Percentiles rank a stretch among this genome's conserved stretches.
These are phyloP conservation scores for Eurypyga helias DNA, from an alignment of 2,113 vertebrate species.

Conservation along the genomic window DNA sequence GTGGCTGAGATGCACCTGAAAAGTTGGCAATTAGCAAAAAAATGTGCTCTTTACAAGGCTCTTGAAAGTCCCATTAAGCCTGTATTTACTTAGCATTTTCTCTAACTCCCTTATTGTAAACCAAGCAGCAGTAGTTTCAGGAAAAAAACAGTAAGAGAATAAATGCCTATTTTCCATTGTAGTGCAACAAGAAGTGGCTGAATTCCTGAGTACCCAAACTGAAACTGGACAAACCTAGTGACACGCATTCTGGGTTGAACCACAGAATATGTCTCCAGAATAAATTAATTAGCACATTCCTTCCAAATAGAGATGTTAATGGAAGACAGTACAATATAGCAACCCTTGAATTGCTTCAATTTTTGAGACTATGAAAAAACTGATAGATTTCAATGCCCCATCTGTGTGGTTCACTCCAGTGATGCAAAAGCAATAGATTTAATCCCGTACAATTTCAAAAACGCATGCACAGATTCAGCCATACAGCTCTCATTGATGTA, in stretches of 20 bases:
- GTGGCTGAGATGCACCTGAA: slow-evolving; percentile 21
- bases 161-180: neutral
- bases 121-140: neutral
- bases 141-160: neutral
- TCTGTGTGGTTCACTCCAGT: neutral
- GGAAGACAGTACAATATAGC: neutral
- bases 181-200: neutral
- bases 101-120: neutral
- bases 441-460: neutral
- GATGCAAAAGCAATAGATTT: neutral
- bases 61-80: slow-evolving; percentile 27
- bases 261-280: neutral
- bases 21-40: slow-evolving; percentile 30
- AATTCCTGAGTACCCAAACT: neutral
- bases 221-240: neutral
- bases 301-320: neutral
- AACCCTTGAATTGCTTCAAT: neutral
- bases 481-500: neutral
- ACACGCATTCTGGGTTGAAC: neutral
- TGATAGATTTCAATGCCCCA: neutral
- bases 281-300: neutral
- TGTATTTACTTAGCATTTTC: slow-evolving; percentile 29
- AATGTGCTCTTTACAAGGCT: slow-evolving; percentile 17
- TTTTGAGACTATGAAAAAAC: neutral
- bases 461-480: neutral